Conservation (phyloP, 2,113 vertebrate genomes). For the Callorhinus ursinus region DNA sequence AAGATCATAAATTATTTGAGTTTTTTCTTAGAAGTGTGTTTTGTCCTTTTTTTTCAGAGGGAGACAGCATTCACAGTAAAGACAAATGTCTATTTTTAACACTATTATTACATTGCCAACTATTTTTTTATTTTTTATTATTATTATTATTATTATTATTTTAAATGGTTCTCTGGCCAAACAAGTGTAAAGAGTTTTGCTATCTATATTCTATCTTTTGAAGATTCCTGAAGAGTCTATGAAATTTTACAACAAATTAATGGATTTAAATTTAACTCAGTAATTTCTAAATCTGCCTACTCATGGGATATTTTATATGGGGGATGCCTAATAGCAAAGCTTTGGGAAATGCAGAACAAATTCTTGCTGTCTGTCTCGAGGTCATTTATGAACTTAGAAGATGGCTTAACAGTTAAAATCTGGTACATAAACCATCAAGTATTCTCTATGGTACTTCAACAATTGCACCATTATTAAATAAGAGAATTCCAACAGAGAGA, state of each 20-base stretch:
- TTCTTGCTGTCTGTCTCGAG: not conserved
- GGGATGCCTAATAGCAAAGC: not conserved
- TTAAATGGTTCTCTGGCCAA: not conserved
- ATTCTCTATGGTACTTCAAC: too few relatives aligned
- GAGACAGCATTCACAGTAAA: not conserved
- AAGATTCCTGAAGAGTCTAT: not conserved
- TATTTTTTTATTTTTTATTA: not conserved
- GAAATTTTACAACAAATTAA: not conserved
- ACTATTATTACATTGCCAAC: not conserved
- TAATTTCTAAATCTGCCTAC: not conserved
- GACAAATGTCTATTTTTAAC: not conserved
- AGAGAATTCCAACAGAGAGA: not conserved
- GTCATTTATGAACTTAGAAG: not conserved
- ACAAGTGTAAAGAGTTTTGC: not conserved
- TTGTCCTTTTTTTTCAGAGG: not conserved
- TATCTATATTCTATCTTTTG: not conserved
- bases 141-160: too few relatives aligned
- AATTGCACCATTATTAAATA: not conserved
- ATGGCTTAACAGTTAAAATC: not conserved
- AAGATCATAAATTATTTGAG: not conserved
- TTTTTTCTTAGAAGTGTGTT: not conserved
- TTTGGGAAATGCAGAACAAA: not conserved
- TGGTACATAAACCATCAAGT: not conserved
- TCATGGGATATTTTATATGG: not conserved
- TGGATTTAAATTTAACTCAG: not conserved